phyloP scores from a whole-genome alignment of 2,113 vertebrate species.

The Macrotus californicus region DNA sequence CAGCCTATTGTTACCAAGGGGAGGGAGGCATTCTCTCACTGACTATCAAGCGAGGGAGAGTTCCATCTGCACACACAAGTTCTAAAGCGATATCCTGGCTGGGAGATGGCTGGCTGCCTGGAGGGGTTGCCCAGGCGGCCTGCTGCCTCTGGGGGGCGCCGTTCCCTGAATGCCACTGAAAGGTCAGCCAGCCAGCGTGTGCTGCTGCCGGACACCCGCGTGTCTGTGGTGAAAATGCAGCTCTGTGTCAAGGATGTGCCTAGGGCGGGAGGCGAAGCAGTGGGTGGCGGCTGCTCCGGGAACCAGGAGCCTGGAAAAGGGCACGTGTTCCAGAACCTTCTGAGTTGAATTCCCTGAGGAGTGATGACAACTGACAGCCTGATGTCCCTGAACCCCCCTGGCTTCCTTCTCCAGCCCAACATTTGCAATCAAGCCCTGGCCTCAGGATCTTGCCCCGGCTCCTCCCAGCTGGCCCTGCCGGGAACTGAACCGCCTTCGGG shows the following conservation, averaged over 20 bases:
- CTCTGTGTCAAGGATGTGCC: neutral
- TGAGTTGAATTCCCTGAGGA: neutral
- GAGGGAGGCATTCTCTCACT: rapidly evolving
- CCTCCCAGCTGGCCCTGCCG: neutral
- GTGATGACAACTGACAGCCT: neutral
- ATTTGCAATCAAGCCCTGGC: neutral
- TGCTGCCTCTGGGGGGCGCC: rapidly evolving
- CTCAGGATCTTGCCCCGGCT: neutral
- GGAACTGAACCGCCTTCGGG: rapidly evolving
- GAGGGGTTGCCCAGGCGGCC: neutral
- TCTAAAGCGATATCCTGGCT: neutral
- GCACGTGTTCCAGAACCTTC: neutral
- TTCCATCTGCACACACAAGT: neutral
- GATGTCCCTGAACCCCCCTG: rapidly evolving
- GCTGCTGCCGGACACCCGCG: rapidly evolving
- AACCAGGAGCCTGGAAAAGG: neutral
- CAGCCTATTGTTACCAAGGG: neutral
- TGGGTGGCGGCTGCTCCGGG: neutral
- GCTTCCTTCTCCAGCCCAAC: neutral
- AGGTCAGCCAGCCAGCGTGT: rapidly evolving
- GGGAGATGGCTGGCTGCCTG: neutral
- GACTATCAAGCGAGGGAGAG: rapidly evolving
- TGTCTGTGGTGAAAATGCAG: neutral
- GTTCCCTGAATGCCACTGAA: too few relatives aligned
- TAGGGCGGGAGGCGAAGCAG: rapidly evolving